Base-by-base conservation (phyloP, 2,113 vertebrate genomes). In the Etia nguti region DNA sequence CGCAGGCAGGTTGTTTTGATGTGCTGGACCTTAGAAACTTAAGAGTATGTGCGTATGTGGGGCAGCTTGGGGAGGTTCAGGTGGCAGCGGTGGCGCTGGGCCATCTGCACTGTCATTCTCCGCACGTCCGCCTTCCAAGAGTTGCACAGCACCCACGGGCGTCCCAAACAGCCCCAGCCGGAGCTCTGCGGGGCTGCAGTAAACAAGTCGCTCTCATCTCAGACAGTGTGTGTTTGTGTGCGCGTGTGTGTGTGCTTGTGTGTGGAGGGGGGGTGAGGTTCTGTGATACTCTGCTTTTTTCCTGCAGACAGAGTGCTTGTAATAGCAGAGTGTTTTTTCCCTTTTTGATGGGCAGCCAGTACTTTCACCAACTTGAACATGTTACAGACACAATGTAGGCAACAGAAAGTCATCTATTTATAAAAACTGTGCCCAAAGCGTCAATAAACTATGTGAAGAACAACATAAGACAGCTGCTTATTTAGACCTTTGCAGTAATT, bases 41-140 rank as follows among this genome's bases (percentile, higher is more conserved):
- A 73, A 86, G 68, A 20, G 73, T n/a, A 43, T 57, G 80, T 75
- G 56, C 7, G 73, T 82, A 81, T 79, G 86, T 86, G 65, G 2
- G 24, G 59, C 13, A 9, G 83, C 81, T 52, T 1, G 43, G 90
- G 82, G 93, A 88, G 94, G 93, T 91, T 94, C 92, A 93, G 93
- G 93, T 94, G 89, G 90, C 88, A 80, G 88, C 48, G 48, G 86
- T 90, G 88, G 91, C 91, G 54, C 90, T 41, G 38, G 73, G 87
- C 84, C 90, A 95, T 94, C 90, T 94, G 92, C 90, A 93, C 90
- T 87, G 93, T 95, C 95, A 96, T 95, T 92, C 92, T 86, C 83
- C 29, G 31, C 87, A 92, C 88, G 93, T 92, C 90, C n/a, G 26
- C 90, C 90, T 89, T 93, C 91, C 79, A 89, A 92, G 90, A 91